These are phyloP conservation scores for Petrocephalus sullivani DNA, from an alignment of 2,797 vertebrate genomes.

Conservation along the genomic window DNA sequence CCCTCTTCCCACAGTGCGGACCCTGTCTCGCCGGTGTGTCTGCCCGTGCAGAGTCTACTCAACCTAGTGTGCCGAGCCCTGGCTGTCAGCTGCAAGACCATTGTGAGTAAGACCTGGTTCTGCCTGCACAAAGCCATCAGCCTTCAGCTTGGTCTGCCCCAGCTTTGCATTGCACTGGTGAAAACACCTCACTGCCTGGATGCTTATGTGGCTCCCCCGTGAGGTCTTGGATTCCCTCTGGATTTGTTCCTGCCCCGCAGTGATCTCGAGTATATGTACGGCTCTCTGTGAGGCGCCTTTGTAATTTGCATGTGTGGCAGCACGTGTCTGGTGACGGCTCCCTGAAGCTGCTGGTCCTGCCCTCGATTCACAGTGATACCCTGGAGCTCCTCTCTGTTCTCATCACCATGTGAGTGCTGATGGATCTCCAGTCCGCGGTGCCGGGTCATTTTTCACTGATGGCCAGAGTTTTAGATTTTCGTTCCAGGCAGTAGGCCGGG, in stretches of 20 bases:
- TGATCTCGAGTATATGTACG: background rate
- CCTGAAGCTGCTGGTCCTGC: slow-evolving; percentile 71
- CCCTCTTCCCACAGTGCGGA: slow-evolving; percentile 59
- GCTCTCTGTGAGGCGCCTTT: background rate
- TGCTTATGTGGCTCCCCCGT: background rate
- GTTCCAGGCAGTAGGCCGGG: background rate
- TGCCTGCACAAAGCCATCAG: background rate
- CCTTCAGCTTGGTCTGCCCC: background rate
- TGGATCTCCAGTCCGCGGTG: background rate
- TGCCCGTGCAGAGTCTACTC: slow-evolving; percentile 74
- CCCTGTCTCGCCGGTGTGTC: slow-evolving; percentile 70
- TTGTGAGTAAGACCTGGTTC: slow-evolving; percentile 57
- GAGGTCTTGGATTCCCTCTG: background rate
- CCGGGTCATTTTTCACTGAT: background rate
- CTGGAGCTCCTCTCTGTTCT: slow-evolving; percentile 75
- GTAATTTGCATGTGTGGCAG: slow-evolving; percentile 45
- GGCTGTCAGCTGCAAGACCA: slow-evolving; percentile 69
- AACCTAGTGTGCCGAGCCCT: slow-evolving; percentile 77
- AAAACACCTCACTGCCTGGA: background rate
- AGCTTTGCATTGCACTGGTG: background rate
- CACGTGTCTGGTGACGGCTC: slow-evolving; percentile 75
- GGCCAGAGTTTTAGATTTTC: background rate
- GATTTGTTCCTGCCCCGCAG: background rate
- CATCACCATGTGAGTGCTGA: slow-evolving; percentile 61
- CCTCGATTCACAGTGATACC: slow-evolving; percentile 67